Conservation (phyloP, 2,113 vertebrate species). For the Solea senegalensis region DNA sequence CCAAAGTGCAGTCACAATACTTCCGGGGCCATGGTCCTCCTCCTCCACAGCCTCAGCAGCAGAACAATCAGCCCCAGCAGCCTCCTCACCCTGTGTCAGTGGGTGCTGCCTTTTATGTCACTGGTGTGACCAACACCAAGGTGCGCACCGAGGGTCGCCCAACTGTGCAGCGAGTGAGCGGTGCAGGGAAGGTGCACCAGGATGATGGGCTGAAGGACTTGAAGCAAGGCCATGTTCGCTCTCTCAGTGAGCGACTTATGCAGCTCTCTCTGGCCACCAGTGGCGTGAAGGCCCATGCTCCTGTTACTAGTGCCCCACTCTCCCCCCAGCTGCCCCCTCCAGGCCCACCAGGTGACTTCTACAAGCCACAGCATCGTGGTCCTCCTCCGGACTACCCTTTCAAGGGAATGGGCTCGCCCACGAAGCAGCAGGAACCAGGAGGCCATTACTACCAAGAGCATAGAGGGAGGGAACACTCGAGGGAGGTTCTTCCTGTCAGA, state of each 20-base stretch:
- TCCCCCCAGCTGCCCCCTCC: slow-evolving; percentile 85
- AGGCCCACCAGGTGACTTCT: slow-evolving; percentile 86
- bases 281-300: slow-evolving; percentile 94
- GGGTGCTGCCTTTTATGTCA: slow-evolving; percentile 93
- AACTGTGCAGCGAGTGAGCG: slow-evolving; percentile 89
- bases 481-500: slow-evolving; percentile 92
- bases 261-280: slow-evolving; percentile 96
- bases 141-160: slow-evolving; percentile 95
- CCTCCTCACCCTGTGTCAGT: slow-evolving; percentile 82
- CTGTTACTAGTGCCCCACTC: slow-evolving; percentile 89
- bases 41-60: slow-evolving; percentile 64
- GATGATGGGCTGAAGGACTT: slow-evolving; percentile 97
- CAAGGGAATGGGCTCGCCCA: slow-evolving; percentile 86
- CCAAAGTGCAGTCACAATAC: slow-evolving; percentile 98
- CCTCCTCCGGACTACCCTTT: slow-evolving; percentile 97
- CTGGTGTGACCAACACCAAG: slow-evolving; percentile 89
- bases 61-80: slow-evolving; percentile 67
- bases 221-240: slow-evolving; percentile 98
- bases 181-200: slow-evolving; percentile 90
- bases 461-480: slow-evolving; percentile 86
- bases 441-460: slow-evolving; percentile 90
- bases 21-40: slow-evolving; percentile 87
- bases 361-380: slow-evolving; percentile 89
- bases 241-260: slow-evolving; percentile 96
- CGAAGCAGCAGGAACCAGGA: slow-evolving; percentile 86